These are phyloP conservation scores for Melanotaenia maccullochi DNA, from an alignment of 2,797 vertebrate genomes.

Conservation along the genomic window DNA sequence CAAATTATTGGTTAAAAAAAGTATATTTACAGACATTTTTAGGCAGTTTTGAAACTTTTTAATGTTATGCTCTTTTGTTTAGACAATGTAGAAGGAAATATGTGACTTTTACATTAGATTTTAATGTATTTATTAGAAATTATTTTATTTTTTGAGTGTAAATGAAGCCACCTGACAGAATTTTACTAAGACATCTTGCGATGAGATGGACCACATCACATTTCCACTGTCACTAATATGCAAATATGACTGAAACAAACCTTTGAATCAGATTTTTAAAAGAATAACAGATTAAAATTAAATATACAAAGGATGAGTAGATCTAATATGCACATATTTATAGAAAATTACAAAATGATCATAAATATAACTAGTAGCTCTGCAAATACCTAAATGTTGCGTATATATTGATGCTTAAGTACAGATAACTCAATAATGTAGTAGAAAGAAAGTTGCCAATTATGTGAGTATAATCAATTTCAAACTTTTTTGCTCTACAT, in stretches of 20 bases:
- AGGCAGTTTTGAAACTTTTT: background rate
- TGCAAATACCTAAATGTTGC: background rate
- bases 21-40: background rate
- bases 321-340: background rate
- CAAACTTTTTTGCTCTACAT: conserved; percentile 25
- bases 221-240: background rate
- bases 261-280: background rate
- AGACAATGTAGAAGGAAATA: background rate
- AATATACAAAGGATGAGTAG: background rate
- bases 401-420: background rate
- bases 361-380: background rate
- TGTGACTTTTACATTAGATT: background rate
- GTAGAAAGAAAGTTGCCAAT: too few relatives aligned
- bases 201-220: background rate
- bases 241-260: background rate
- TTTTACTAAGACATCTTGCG: too few relatives aligned
- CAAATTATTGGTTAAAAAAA: background rate
- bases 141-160: background rate
- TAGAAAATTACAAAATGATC: background rate
- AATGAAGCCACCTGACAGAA: background rate
- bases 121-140: background rate
- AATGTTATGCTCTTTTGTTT: background rate
- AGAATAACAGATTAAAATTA: background rate
- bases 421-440: too few relatives aligned
- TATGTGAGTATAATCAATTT: too few relatives aligned